Conservation (phyloP, 2,113 vertebrate species). For the Malaclemys terrapin region DNA sequence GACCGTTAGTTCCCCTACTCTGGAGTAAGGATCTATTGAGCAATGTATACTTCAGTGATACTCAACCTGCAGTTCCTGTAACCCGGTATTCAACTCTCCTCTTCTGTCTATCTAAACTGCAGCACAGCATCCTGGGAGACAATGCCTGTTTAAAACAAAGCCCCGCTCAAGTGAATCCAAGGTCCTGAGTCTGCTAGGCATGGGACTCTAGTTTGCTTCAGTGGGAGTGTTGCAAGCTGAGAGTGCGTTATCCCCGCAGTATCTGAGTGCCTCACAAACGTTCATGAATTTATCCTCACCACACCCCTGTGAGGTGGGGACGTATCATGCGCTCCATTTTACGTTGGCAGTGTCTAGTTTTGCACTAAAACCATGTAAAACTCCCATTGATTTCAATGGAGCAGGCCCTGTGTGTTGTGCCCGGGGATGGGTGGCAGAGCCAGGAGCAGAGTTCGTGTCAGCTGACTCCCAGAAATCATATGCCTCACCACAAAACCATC, state of each 20-base stretch:
- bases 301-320: not conserved
- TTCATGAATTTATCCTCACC: not conserved
- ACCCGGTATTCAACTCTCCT: not conserved
- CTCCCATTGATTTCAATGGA: fast-evolving
- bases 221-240: fast-evolving
- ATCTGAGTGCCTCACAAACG: fast-evolving
- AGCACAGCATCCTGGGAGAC: not conserved
- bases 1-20: not conserved
- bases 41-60: not conserved
- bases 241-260: not conserved
- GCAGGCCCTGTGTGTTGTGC: not conserved
- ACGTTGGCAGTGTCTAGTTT: not conserved
- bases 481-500: not conserved
- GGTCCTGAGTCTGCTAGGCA: not conserved
- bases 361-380: not conserved
- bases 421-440: not conserved
- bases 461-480: not conserved
- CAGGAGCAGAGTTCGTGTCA: not conserved
- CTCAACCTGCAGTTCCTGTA: not conserved
- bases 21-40: not conserved
- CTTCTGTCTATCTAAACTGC: not conserved
- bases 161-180: fast-evolving
- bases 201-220: not conserved
- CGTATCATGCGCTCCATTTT: not conserved
- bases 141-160: not conserved